Conservation (phyloP, 2,797 vertebrate genomes). For the Sebastes trivittatus region DNA sequence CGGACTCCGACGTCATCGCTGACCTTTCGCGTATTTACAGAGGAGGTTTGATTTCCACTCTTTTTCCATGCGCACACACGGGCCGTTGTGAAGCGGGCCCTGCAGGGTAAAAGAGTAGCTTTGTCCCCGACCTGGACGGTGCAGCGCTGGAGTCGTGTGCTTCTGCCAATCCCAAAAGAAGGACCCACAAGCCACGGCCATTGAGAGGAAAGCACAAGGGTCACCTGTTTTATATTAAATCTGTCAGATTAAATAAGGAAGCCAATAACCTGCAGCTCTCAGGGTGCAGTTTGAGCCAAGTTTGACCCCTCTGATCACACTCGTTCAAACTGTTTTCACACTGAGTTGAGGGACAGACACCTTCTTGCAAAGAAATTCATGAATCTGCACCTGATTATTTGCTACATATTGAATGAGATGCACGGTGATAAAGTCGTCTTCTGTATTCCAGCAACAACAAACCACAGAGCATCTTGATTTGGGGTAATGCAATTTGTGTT, state of each 20-base stretch:
- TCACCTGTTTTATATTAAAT: slow-evolving; percentile 81
- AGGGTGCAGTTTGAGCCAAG: slow-evolving; percentile 31
- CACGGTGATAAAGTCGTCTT: not conserved
- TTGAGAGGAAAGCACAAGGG: slow-evolving; percentile 66
- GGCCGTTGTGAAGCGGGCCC: slow-evolving; percentile 67
- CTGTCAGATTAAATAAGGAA: slow-evolving; percentile 78
- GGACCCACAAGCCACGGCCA: slow-evolving; percentile 62
- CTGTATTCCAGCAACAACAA: not conserved
- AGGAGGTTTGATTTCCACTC: slow-evolving; percentile 79
- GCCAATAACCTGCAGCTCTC: slow-evolving; percentile 66
- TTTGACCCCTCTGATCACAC: slow-evolving; percentile 26
- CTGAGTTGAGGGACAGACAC: not conserved
- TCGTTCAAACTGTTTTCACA: slow-evolving; percentile 23
- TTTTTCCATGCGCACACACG: slow-evolving; percentile 79
- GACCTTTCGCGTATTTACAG: slow-evolving; percentile 83
- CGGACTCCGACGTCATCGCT: slow-evolving; percentile 73
- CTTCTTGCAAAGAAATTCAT: not conserved
- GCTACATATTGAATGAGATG: not conserved
- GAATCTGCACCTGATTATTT: not conserved
- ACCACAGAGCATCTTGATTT: not conserved
- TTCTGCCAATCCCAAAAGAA: slow-evolving; percentile 72
- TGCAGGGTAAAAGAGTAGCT: slow-evolving; percentile 79
- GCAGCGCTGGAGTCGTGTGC: slow-evolving; percentile 59
- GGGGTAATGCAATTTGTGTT: not conserved
- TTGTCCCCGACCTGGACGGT: slow-evolving; percentile 78